Conservation (phyloP, 2,888 invertebrate species). For the Dryococelus australis region DNA sequence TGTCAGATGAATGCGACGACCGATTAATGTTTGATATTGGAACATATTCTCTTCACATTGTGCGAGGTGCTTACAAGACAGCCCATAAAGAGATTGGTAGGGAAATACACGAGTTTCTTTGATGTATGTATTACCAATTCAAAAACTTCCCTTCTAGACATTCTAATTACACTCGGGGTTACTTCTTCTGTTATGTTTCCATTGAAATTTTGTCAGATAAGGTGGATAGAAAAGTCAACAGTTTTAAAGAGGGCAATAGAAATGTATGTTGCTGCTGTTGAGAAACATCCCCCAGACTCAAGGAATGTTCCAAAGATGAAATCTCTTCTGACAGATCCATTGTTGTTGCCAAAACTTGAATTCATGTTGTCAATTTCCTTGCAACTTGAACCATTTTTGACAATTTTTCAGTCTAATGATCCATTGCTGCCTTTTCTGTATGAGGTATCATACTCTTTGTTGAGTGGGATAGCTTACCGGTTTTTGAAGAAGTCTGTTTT, state of each 20-base stretch:
- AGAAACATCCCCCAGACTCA: background rate
- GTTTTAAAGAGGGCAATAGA: background rate
- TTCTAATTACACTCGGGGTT: background rate
- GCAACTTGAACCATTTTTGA: background rate
- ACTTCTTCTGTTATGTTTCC: background rate
- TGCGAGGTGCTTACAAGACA: background rate
- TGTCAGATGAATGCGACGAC: background rate
- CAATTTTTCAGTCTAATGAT: background rate
- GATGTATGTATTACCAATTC: no score
- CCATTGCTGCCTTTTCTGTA: background rate
- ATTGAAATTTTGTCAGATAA: background rate
- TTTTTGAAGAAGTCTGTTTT: background rate
- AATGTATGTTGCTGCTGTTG: background rate
- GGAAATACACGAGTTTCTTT: no score
- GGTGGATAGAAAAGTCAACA: background rate
- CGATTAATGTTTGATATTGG: background rate
- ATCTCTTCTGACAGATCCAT: background rate
- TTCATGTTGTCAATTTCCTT: background rate
- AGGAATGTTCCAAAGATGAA: background rate
- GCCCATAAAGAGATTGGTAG: background rate
- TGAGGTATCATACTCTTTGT: background rate
- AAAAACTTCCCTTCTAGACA: background rate
- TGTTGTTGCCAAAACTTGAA: background rate
- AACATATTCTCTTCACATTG: background rate
- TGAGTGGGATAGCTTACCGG: background rate